Evolutionary conservation across 2,888 invertebrate genomes (phyloP).

Genomic region (Plebejus argus): DNA sequence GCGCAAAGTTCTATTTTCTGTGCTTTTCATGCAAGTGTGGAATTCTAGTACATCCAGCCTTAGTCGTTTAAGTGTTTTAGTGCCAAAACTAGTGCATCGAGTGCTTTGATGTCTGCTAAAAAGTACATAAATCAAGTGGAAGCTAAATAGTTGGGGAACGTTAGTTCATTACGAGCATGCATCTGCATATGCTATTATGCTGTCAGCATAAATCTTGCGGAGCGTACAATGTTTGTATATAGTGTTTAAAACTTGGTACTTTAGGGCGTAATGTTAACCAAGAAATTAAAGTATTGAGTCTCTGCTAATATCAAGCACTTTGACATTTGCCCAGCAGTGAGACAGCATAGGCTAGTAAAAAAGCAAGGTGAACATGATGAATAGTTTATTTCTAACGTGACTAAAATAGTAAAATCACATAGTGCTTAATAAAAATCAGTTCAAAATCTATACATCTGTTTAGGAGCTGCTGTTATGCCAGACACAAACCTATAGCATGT

Average conservation of each 20-base stretch:
- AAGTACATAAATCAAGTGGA: constrained; percentile 16
- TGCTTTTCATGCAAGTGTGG: neutral
- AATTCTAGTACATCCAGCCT: neutral
- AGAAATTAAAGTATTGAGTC: neutral
- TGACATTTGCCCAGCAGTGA: no score
- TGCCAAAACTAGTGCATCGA: constrained; percentile 33
- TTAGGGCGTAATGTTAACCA: neutral
- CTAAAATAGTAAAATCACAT: no score
- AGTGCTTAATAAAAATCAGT: no score
- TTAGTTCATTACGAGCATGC: constrained; percentile 21
- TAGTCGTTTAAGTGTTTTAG: constrained; percentile 6
- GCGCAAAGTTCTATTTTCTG: neutral
- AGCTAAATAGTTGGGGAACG: constrained; percentile 10
- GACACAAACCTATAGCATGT: no score
- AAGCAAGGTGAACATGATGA: no score
- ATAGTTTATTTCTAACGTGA: no score
- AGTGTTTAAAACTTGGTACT: neutral
- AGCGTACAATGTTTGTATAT: neutral
- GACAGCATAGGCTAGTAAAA: no score
- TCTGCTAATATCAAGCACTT: no score
- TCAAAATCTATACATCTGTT: no score
- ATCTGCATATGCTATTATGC: constrained; percentile 29
- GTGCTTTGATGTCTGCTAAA: constrained; percentile 16
- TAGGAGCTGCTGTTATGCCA: no score
- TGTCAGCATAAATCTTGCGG: constrained; percentile 18